Percentiles rank a stretch among this genome's conserved stretches.
phyloP scores from a whole-genome alignment of 2,888 invertebrate species.

The Cryptocheilus praepositus region DNA sequence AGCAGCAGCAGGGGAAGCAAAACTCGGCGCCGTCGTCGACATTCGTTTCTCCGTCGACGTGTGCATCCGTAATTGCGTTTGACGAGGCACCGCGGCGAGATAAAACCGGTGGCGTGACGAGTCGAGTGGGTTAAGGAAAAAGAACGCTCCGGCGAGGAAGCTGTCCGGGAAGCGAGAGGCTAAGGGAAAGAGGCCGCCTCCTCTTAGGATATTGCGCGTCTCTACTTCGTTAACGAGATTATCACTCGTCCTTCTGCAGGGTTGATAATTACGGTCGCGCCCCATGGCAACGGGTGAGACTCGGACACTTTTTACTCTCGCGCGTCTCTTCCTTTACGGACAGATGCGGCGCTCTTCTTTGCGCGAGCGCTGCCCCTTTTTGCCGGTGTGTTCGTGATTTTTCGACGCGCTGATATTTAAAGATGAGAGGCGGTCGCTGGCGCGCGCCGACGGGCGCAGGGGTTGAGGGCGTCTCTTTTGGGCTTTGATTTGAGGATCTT shows the following conservation, averaged over 20 bases:
- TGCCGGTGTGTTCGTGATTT: no score
- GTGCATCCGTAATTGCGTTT: conserved; percentile 63
- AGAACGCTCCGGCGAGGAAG: background rate
- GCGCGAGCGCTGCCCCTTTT: no score
- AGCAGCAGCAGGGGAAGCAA: background rate
- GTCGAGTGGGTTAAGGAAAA: conserved; percentile 41
- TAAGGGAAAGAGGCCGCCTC: conserved; percentile 23
- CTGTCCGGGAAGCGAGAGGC: background rate
- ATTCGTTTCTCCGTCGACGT: conserved; percentile 32
- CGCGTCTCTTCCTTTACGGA: no score
- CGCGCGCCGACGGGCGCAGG: no score
- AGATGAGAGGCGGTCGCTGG: no score
- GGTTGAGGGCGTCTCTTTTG: no score
- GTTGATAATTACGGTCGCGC: no score
- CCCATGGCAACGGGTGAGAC: no score
- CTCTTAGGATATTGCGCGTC: conserved; percentile 49
- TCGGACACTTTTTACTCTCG: no score
- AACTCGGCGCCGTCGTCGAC: background rate
- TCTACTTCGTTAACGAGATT: conserved; percentile 53
- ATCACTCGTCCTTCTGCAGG: conserved; percentile 28
- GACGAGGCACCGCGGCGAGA: conserved; percentile 48
- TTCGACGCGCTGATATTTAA: no score
- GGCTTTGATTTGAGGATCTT: no score
- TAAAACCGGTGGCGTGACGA: conserved; percentile 43
- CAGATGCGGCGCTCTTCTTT: no score